Evolutionary conservation across 2,888 invertebrate genomes (phyloP).

Genomic region (Fragum sueziense): DNA sequence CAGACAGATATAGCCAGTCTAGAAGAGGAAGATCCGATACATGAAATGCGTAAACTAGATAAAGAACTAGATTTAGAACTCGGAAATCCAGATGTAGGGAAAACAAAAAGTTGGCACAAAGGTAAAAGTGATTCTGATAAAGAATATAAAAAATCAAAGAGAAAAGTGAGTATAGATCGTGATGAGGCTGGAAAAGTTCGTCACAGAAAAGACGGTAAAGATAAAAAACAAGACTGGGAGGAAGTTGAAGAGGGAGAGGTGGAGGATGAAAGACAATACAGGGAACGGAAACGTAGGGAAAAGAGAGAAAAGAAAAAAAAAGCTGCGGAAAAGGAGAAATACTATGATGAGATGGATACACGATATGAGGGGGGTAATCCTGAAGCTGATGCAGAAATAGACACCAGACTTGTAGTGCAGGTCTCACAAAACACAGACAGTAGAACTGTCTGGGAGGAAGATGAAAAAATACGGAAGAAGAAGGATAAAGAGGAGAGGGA

Average conservation of each 20-base stretch:
- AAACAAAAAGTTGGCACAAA: conserved; percentile 45
- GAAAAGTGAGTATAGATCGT: conserved; percentile 53
- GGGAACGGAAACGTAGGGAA: conserved; percentile 51
- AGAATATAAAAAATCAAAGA: conserved; percentile 47
- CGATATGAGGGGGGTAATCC: conserved; percentile 25
- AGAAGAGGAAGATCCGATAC: conserved; percentile 55
- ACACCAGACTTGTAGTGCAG: conserved; percentile 58
- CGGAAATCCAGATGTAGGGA: conserved; percentile 46
- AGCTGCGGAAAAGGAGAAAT: conserved; percentile 40
- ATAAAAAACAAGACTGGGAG: conserved; percentile 43
- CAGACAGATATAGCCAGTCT: conserved; percentile 15
- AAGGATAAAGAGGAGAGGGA: conserved; percentile 54
- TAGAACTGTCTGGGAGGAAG: conserved; percentile 62
- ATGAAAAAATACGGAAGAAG: conserved; percentile 50
- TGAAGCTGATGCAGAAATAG: conserved; percentile 43
- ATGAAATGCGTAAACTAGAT: conserved; percentile 58
- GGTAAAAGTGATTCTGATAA: conserved; percentile 24
- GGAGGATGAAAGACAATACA: conserved; percentile 59
- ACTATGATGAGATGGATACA: conserved; percentile 41
- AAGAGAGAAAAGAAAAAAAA: conserved; percentile 52
- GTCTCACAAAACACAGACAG: conserved; percentile 58
- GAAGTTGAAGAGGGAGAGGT: conserved; percentile 53
- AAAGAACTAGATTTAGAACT: conserved; percentile 51
- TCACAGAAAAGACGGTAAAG: conserved; percentile 37
- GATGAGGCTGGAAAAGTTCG: conserved; percentile 40